Evolutionary conservation across 30 jellyfish, hydroid and myxozoan genomes (phyloP).

Genomic region (Aurelia sp.): DNA sequence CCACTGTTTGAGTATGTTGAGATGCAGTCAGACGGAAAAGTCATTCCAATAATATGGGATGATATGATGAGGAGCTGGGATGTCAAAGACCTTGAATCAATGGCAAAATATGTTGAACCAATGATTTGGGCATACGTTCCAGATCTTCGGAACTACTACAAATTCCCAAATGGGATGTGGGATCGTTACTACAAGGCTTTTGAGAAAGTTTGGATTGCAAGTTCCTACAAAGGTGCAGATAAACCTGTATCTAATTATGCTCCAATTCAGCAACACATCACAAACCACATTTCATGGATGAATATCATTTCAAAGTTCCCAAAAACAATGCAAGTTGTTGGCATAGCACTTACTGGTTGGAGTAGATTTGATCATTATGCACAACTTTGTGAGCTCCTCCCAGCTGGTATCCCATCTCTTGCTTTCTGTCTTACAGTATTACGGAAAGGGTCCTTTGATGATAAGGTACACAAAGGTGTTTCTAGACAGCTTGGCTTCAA

Average conservation of each 20-base stretch:
- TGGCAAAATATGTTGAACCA: slow-evolving; percentile 73
- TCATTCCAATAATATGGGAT: slow-evolving; percentile 91
- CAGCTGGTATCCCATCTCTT: slow-evolving; percentile 87
- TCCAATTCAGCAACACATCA: slow-evolving; percentile 68
- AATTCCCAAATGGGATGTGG: slow-evolving; percentile 95
- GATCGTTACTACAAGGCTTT: slow-evolving; percentile 65
- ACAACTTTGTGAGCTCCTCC: slow-evolving; percentile 90
- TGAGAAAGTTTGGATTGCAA: slow-evolving; percentile 82
- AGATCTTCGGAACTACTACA: slow-evolving; percentile 54
- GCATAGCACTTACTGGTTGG: slow-evolving; percentile 97
- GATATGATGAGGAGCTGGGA: slow-evolving; percentile 94
- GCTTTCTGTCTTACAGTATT: slow-evolving; percentile 76
- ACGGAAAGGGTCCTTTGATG: slow-evolving; percentile 55
- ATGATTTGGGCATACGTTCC: slow-evolving; percentile 96
- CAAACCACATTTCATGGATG: slow-evolving; percentile 87
- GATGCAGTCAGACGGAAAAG: slow-evolving; percentile 35
- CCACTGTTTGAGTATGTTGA: slow-evolving; percentile 68
- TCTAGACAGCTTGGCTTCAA: slow-evolving; percentile 81
- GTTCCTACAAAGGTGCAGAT: slow-evolving; percentile 95
- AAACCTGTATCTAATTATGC: slow-evolving; percentile 81
- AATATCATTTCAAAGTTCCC: slow-evolving; percentile 52
- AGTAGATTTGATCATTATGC: slow-evolving; percentile 92
- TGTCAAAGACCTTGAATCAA: slow-evolving; percentile 46
- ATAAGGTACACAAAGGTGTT: slow-evolving; percentile 51
- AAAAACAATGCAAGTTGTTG: slow-evolving; percentile 58